phyloP scores from a whole-genome alignment of 2,113 vertebrate species.

The Seriola quinqueradiata region DNA sequence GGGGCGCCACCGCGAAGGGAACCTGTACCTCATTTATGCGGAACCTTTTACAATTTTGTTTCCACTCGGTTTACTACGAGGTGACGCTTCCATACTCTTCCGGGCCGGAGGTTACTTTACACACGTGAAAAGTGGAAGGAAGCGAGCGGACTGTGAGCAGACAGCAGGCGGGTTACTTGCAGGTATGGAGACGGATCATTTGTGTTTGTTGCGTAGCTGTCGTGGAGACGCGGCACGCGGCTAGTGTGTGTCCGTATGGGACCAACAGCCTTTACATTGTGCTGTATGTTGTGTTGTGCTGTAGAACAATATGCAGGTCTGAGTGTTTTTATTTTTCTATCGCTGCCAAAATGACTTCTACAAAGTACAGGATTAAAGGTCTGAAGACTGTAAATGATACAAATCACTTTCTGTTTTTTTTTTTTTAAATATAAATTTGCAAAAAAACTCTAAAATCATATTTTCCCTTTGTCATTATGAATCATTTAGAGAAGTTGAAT shows the following conservation, averaged over 20 bases:
- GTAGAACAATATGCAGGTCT: too few species aligned
- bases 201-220: not conserved
- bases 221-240: not conserved
- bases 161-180: not conserved
- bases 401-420: too few species aligned
- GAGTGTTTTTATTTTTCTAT: too few species aligned
- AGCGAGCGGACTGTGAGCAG: not conserved
- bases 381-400: too few species aligned
- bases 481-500: too few species aligned
- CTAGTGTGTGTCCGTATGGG: too few species aligned
- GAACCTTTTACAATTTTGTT: conserved; percentile 27
- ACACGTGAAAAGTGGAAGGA: conserved; percentile 51
- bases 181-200: not conserved
- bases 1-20: not conserved
- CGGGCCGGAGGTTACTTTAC: not conserved
- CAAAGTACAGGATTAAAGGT: too few species aligned
- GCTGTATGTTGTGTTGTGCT: too few species aligned
- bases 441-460: too few species aligned
- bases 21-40: not conserved
- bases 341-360: too few species aligned
- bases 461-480: too few species aligned
- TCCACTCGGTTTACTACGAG: not conserved
- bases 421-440: too few species aligned
- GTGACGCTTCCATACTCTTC: conserved; percentile 39
- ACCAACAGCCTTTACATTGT: not conserved